These are phyloP conservation scores for Motacilla alba DNA, from an alignment of 2,113 vertebrate species.

Conservation along the genomic window DNA sequence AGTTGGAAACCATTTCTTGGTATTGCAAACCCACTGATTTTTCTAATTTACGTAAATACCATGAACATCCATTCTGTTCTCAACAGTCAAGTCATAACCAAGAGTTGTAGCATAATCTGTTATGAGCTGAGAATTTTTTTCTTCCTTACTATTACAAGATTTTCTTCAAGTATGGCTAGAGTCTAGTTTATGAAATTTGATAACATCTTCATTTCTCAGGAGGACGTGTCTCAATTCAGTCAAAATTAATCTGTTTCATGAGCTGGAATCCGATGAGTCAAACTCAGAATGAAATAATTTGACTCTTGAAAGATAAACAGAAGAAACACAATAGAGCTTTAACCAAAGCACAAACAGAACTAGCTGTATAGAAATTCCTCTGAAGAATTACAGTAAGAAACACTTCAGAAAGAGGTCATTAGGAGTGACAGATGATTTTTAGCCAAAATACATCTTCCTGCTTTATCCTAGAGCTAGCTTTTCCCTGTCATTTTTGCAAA, in stretches of 20 bases:
- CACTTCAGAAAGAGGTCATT: not conserved
- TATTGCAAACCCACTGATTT: constrained; percentile 28
- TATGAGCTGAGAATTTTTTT: not conserved
- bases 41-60: constrained; percentile 53
- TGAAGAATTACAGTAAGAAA: not conserved
- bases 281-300: not conserved
- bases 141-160: not conserved
- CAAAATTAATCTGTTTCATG: constrained; percentile 17
- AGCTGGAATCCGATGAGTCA: not conserved
- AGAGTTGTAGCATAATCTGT: not conserved
- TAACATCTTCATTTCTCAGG: constrained; percentile 3
- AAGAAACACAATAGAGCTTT: not conserved
- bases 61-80: constrained; percentile 1
- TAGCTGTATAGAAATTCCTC: not conserved
- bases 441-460: not conserved
- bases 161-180: not conserved
- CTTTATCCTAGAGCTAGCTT: not conserved
- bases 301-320: constrained; percentile 27
- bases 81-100: constrained; percentile 8
- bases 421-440: not conserved
- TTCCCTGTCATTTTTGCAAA: not conserved
- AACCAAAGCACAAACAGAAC: not conserved
- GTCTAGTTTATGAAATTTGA: constrained; percentile 6
- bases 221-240: not conserved
- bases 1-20: not conserved